Base-by-base conservation (phyloP, 2,797 vertebrate genomes). In the Apogon talboti region DNA sequence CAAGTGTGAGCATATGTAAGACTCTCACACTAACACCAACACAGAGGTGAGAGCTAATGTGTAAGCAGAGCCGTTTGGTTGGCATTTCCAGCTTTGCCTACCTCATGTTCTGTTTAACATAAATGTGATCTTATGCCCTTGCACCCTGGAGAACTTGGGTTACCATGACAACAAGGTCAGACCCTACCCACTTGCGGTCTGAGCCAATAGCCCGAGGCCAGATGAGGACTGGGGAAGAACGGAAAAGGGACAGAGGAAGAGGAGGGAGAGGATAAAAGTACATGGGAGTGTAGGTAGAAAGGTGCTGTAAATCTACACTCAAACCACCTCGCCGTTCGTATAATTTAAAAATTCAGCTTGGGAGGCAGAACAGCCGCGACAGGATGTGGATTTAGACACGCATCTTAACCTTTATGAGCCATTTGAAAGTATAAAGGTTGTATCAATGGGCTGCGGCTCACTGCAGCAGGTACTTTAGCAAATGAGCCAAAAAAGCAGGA, bases 401-500 rank as follows among this genome's bases (percentile, higher is more conserved):
- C 13, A 61, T 66, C 59, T 75, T 44, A 45, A 11, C n/a, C 30
- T 77, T 68, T 50, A 82, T 45, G 79, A 79, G 79, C 62, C 59
- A 58, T 77, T 66, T 72, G 71, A 73, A 73, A 77, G 65, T 56
- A 16, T 45, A 58, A 11, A 61, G 63, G 48, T 24, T 47, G 37
- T 57, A 55, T 63, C 40, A 67, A 73, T 3, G 41, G 16, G 51
- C 54, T 18, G 43, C 61, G 62, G 37, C 41, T 61, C 50, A 55
- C 78, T 71, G 71, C 57, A 68, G 51, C 83, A 79, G 84, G 79
- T 75, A 67, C 79, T 85, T 80, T 72, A 75, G 84, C 77, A 89
- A 92, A 92, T 90, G 87, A 89, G 76, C 75, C 79, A 41, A 76
- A 82, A 65, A 65, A 57, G 56, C 57, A 67, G 54, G n/a, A 58